Percentiles rank a stretch among this genome's conserved stretches.
Conservation (phyloP, 2,113 vertebrate genomes). For the Pyxicephalus adspersus region DNA sequence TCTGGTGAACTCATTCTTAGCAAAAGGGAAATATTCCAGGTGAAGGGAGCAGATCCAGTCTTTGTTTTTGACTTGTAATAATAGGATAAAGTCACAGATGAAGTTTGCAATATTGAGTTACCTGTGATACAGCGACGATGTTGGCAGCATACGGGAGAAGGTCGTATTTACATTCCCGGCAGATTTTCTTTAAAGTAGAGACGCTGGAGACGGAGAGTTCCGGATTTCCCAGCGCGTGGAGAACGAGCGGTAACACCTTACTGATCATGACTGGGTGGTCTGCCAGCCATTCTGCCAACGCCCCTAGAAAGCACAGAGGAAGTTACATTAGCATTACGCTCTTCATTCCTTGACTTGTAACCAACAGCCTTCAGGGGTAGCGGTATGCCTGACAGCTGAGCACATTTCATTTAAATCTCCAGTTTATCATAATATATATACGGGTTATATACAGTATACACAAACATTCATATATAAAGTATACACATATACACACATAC, state of each 20-base stretch:
- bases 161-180: constrained; percentile 96
- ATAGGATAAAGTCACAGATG: background rate
- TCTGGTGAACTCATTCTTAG: too few relatives aligned
- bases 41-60: background rate
- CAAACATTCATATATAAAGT: too few relatives aligned
- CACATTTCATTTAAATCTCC: too few relatives aligned
- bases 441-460: too few relatives aligned
- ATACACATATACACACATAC: too few relatives aligned
- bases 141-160: constrained; percentile 93
- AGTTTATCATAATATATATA: too few relatives aligned
- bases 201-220: constrained; percentile 97
- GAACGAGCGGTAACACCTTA: constrained; percentile 92
- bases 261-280: constrained; percentile 99
- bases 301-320: constrained; percentile 72
- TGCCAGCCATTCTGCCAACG: constrained; percentile 95
- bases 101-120: constrained; percentile 59
- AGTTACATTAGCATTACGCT: background rate
- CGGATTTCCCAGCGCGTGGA: constrained; percentile 95
- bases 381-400: too few relatives aligned
- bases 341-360: too few relatives aligned
- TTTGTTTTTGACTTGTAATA: background rate
- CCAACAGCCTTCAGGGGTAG: too few relatives aligned
- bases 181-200: constrained; percentile 98
- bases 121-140: constrained; percentile 98
- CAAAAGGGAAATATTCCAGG: too few relatives aligned